Percentiles rank a stretch among this genome's conserved stretches.
These are phyloP conservation scores for Thunnus thynnus DNA, from an alignment of 2,113 vertebrate genomes.

Conservation along the genomic window DNA sequence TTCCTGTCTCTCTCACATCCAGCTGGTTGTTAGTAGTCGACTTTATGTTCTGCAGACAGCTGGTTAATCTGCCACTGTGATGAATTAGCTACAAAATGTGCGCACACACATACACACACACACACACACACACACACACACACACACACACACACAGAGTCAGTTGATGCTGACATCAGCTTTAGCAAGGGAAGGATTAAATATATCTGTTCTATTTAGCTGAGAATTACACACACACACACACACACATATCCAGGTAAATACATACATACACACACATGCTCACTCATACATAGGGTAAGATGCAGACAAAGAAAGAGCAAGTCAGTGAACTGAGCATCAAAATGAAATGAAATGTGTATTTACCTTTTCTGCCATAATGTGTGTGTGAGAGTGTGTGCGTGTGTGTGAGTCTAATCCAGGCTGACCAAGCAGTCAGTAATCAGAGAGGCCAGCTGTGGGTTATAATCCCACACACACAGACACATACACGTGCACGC, in stretches of 20 bases:
- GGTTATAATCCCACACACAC: conserved; percentile 60
- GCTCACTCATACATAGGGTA: conserved; percentile 16
- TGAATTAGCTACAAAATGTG: conserved; percentile 67
- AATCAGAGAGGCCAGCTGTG: conserved; percentile 74
- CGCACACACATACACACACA: conserved; percentile 3
- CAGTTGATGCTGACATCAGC: conserved; percentile 77
- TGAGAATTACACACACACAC: conserved; percentile 64
- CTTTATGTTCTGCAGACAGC: conserved; percentile 64
- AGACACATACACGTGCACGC: not conserved
- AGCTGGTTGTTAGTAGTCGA: conserved; percentile 58
- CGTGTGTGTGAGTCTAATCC: conserved; percentile 55
- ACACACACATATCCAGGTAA: conserved; percentile 14
- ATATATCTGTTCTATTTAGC: conserved; percentile 76
- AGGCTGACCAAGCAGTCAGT: conserved; percentile 68
- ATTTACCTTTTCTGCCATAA: conserved; percentile 43
- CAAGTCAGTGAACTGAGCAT: conserved; percentile 50
- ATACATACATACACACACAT: conserved; percentile 1
- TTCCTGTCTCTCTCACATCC: conserved; percentile 7
- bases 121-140: conserved; percentile 22
- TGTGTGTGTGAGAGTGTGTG: not conserved
- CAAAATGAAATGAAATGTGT: conserved; percentile 52
- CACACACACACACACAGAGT: conserved; percentile 26
- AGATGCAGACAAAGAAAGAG: conserved; percentile 50
- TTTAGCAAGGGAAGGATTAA: conserved; percentile 67
- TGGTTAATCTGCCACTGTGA: conserved; percentile 69